Base-by-base conservation (phyloP, 2,888 invertebrate genomes). In the Ditula angustiorana region DNA sequence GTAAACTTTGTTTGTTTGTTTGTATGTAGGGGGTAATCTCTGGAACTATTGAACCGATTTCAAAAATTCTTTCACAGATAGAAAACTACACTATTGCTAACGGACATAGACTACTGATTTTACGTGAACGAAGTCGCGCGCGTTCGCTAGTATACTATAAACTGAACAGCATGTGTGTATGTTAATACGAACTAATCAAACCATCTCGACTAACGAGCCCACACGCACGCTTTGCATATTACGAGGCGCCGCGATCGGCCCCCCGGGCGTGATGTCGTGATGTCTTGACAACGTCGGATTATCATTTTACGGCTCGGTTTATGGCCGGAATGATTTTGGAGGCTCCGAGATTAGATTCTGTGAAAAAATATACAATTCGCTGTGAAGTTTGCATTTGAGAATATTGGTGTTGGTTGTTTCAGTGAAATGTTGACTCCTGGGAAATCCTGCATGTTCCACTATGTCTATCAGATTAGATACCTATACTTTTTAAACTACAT, bases 241-340 rank as follows among this genome's bases (percentile, higher is more conserved):
- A 23, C 53, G 35, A 23, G 4, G 16, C 41, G 30, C 50, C 50
- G 16, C 41, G n/a, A 53, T 53, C 53, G 19, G 11, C 33, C 53
- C 52, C 53, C 8, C 1, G 53, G 53, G 53, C 2, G 49, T 24
- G 13, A 21, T 53, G 8, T 13, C 53, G 33, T 35, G 21, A 21
- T 23, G 35, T 35, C 53, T 50, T 50, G 35, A n/a, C n/a, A n/a
- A n/a, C n/a, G n/a, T 10, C 23, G 53, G 23, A 35, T 53, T 53
- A 53, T 53, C 53, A 53, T 53, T 53, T 53, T 53, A 53, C 53
- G 35, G 11, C 33, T 35, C 33, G 53, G 35, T 53, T 50, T 53
- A 53, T 35, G 33, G 30, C 53, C 23, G 23, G 53, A 35, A 53
- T 53, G 53, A 35, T 53, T 35, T 35, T 19, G 33, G 52, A n/a